Percentiles rank a stretch among this genome's conserved stretches.
Conservation (phyloP, 2,888 invertebrate genomes). For the Archaeoteleia sp. region DNA sequence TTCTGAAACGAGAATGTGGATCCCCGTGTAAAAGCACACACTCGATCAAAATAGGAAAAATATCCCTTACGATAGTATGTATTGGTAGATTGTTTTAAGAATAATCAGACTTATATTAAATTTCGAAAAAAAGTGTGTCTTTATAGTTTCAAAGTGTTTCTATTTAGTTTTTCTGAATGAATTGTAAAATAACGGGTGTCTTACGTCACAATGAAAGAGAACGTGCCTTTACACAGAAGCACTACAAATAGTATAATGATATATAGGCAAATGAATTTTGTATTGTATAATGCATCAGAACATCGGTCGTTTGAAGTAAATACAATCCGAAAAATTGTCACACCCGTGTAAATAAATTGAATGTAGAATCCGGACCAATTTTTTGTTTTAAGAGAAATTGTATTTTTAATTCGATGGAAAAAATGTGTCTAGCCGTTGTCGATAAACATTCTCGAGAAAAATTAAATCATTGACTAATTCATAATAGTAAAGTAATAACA, state of each 20-base stretch:
- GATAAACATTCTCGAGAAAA: not conserved
- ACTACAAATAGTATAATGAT: slow-evolving; percentile 30
- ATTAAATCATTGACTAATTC: not conserved
- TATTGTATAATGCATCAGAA: too few species aligned
- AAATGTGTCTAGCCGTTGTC: not conserved
- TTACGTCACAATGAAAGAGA: slow-evolving; percentile 23
- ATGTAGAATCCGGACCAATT: too few species aligned
- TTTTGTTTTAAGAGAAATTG: slow-evolving; percentile 22
- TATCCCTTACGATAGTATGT: too few species aligned
- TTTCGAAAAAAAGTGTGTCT: too few species aligned
- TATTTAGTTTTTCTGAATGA: too few species aligned
- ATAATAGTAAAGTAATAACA: not conserved
- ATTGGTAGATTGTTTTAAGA: too few species aligned
- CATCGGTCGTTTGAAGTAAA: not conserved
- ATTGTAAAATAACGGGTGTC: not conserved
- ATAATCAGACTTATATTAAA: too few species aligned
- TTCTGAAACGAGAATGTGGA: slow-evolving; percentile 28
- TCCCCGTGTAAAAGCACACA: slow-evolving; percentile 35
- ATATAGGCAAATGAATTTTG: slow-evolving; percentile 26
- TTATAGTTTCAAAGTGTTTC: too few species aligned
- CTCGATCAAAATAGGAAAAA: slow-evolving; percentile 14
- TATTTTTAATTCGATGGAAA: slow-evolving; percentile 5
- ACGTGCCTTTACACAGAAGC: slow-evolving; percentile 48
- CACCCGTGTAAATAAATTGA: not conserved
- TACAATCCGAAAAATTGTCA: not conserved